phyloP scores from a whole-genome alignment of 2,888 invertebrate genomes.

The Euplagia quadripunctaria region DNA sequence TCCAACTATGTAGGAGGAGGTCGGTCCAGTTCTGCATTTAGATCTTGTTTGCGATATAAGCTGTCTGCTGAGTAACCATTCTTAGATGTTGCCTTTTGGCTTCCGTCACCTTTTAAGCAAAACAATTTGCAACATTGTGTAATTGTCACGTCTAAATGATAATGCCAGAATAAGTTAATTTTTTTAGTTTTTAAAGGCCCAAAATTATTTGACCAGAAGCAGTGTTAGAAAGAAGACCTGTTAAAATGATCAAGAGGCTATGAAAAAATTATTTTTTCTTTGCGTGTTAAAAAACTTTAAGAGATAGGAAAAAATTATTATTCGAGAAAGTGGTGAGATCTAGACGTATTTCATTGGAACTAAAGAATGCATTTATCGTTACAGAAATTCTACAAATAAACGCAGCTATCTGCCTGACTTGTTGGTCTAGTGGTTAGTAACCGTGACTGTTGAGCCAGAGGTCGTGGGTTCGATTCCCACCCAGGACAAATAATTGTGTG shows the following conservation, averaged over 20 bases:
- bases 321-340: no score
- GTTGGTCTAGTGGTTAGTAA: no score
- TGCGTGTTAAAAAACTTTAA: neutral
- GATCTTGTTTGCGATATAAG: neutral
- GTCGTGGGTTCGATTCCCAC: no score
- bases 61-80: neutral
- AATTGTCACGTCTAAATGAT: neutral
- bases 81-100: neutral
- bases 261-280: neutral
- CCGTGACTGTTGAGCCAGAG: no score
- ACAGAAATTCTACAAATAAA: neutral
- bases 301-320: no score
- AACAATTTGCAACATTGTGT: neutral
- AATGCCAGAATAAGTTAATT: neutral
- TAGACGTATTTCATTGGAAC: neutral
- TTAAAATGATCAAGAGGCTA: neutral
- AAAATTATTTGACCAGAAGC: neutral
- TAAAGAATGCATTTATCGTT: neutral
- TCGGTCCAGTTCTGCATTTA: neutral
- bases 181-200: neutral
- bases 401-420: neutral
- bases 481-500: no score
- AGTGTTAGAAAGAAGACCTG: neutral
- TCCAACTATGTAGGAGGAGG: neutral
- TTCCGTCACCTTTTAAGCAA: neutral